Evolutionary conservation across 2,113 vertebrate species (phyloP).

Genomic region (Dicaeum eximium): DNA sequence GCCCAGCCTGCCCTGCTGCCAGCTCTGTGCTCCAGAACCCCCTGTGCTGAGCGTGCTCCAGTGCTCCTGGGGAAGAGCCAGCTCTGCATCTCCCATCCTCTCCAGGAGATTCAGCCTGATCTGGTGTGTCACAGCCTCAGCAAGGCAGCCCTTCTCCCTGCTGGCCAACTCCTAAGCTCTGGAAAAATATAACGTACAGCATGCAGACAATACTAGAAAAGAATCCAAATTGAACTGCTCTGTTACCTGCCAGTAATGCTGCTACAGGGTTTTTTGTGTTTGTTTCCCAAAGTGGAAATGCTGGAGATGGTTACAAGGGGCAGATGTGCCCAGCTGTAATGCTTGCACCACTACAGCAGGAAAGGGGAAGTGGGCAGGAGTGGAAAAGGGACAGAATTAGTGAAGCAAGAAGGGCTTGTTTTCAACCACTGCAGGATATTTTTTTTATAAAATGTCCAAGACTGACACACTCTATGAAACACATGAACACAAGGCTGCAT

Average conservation of each 20-base stretch:
- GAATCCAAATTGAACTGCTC: neutral
- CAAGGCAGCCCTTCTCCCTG: neutral
- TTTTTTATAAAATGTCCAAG: neutral
- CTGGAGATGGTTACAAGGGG: neutral
- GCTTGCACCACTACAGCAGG: neutral
- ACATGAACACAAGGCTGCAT: neutral
- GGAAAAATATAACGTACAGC: neutral
- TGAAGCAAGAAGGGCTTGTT: neutral
- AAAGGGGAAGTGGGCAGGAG: neutral
- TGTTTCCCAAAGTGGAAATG: neutral
- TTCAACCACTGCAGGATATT: neutral
- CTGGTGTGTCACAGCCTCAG: neutral
- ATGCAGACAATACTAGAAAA: neutral
- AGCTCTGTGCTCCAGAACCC: neutral
- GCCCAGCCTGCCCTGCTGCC: fast-evolving
- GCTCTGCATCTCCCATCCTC: neutral
- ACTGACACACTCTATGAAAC: neutral
- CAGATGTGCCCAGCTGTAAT: neutral
- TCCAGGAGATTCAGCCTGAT: neutral
- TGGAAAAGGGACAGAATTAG: neutral
- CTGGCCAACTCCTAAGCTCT: neutral
- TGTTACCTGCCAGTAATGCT: neutral
- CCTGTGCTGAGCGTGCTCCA: fast-evolving
- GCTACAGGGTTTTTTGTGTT: neutral
- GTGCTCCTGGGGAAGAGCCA: neutral